A percentile compares a stretch with the other conserved stretches of the same genome.
These are phyloP conservation scores for Malurus elegans DNA, from an alignment of 2,113 vertebrate genomes.

Conservation along the genomic window DNA sequence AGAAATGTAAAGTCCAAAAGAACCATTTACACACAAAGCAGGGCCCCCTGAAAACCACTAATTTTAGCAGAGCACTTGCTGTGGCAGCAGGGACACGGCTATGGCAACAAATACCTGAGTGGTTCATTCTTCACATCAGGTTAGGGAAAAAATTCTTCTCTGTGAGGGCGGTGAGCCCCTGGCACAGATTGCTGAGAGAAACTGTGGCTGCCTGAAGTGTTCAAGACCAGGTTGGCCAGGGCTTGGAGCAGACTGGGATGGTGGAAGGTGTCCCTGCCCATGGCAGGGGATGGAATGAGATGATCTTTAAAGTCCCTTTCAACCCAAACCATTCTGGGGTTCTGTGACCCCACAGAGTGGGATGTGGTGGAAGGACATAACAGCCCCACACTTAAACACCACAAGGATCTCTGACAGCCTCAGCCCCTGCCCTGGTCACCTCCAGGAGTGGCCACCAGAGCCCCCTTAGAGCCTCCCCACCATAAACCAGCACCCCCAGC, in stretches of 20 bases:
- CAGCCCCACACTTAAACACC: accelerated
- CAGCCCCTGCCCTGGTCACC: not conserved
- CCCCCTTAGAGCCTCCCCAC: not conserved
- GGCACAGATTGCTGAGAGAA: not conserved
- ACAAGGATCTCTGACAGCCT: not conserved
- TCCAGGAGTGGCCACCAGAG: not conserved
- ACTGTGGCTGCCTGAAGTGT: not conserved
- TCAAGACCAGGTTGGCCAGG: accelerated
- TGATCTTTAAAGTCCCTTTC: not conserved
- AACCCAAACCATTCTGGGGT: not conserved
- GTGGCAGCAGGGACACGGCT: not conserved
- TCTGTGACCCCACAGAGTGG: accelerated
- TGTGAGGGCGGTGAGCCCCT: not conserved
- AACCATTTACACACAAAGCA: not conserved
- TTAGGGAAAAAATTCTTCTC: not conserved
- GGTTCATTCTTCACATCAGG: not conserved
- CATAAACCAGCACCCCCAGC: accelerated
- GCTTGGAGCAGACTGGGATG: not conserved
- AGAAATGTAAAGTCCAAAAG: slow-evolving; percentile 20
- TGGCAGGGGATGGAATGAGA: not conserved
- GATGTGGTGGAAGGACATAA: not conserved
- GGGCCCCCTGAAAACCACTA: not conserved
- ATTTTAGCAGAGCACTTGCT: not conserved
- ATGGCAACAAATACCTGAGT: not conserved
- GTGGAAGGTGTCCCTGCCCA: not conserved